Base-by-base conservation (phyloP, 2,113 vertebrate species). In the Gobio gobio region DNA sequence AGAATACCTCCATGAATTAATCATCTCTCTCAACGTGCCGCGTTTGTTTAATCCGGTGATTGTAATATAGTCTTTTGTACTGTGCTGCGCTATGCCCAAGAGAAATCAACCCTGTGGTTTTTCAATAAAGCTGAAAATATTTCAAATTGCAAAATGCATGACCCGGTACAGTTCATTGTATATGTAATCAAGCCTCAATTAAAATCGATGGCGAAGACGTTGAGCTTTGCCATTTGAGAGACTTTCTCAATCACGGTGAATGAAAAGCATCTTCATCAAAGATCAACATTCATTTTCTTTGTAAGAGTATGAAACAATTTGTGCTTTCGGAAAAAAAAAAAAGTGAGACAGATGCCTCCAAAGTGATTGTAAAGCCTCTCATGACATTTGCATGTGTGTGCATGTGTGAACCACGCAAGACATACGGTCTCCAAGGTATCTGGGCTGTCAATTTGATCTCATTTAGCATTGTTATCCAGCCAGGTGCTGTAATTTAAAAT, bases 1-100 rank as follows among this genome's bases (percentile, higher is more conserved):
- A 84, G 66, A 84, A 85, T 82, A 85, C 70, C 16, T 72, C 79
- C 49, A 85, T 78, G 83, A 85, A 85, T 85, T 74, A 88, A 85
- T 85, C 87, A 85, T 82, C 56, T n/a, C 56, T 83, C 70, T 63
- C 66, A 86, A 83, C 75, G 63, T 74, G 68, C 68, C 12, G 20
- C 47, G 80, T 56, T 75, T 83, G 81, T 88, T 79, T 83, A 83
- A 86, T 86, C 75, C 84, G 47, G 66, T 79, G 51, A 83, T 88
- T 88, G 83, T 83, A 76, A 59, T 56, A 47, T 77, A 83, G 51
- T 81, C 63, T 47, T 72, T 59, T 78, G 74, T 75, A 33, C 51
- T 29, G 54, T 20, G 58, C 81, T 26, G 76, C 26, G 77, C 43
- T 81, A 40, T 80, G 81, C 84, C 84, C 58, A 56, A 36, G 83